Base-by-base conservation (phyloP, 2,888 invertebrate species). In the Agriopis leucophaearia region DNA sequence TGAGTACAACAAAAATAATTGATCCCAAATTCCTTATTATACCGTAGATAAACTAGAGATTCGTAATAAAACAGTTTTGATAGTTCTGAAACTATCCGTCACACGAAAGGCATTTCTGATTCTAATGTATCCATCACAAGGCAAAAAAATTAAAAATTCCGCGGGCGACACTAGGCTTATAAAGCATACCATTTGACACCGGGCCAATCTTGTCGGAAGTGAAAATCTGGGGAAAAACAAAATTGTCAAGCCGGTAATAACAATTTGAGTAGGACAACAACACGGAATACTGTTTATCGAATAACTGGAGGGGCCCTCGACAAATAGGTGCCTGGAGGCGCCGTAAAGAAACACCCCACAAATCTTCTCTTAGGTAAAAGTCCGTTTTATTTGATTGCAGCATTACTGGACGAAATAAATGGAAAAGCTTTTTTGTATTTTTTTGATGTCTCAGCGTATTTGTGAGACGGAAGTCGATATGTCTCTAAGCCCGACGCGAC, bases 251-350 rank as follows among this genome's bases (percentile, higher is more conserved):
- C 64, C 64, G 68, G 47, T 67, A 71, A 71, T 72, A 72, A 72
- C 71, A 69, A 70, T 74, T 72, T 72, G 72, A 60, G 73, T 72
- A 69, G 70, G 75, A 72, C 69, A 72, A 72, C 69, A 72, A 66
- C 68, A 61, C 70, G 73, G 69, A 74, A 74, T 70, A 73, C 73
- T 72, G 77, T 74, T 79, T 80, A 81, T 77, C 71, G 70, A 70
- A 69, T 70, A 73, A 72, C 66, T 69, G 57, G 71, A 66, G 69
- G 69, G 66, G 73, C 70, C 73, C 60, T 52, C 69, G 69, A 69
- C 72, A 72, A 76, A 75, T 75, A 72, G 69, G 69, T 70, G 64
- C 64, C 72, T 66, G 56, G 65, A 67, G 69, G 52, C 66, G 75
- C 52, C 50, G 59, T 69, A 56, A 65, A 66, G 60, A 71, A 66